A percentile compares a stretch with the other conserved stretches of the same genome.
phyloP scores from a whole-genome alignment of 2,113 vertebrate species.

The Cichladusa arquata region DNA sequence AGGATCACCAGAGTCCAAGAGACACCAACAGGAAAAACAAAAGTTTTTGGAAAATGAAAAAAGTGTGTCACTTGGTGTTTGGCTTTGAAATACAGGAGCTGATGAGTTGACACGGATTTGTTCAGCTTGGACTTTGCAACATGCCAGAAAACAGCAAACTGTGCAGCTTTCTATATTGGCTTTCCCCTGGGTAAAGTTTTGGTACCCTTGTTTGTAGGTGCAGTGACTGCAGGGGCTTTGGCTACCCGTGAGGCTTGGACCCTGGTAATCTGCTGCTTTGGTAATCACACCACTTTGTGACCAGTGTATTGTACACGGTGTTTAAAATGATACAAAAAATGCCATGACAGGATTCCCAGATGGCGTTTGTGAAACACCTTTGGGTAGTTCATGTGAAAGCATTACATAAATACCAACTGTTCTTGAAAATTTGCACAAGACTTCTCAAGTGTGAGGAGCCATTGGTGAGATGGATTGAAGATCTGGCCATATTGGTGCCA shows the following conservation, averaged over 20 bases:
- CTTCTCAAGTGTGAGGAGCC: background rate
- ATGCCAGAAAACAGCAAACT: background rate
- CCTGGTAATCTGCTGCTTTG: accelerated
- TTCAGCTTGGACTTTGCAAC: background rate
- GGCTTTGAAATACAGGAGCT: background rate
- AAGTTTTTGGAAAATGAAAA: background rate
- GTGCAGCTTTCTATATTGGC: accelerated
- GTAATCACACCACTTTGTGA: background rate
- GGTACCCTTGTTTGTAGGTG: too few relatives aligned
- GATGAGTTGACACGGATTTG: accelerated
- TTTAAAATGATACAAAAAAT: accelerated
- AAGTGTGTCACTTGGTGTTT: background rate
- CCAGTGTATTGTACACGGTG: background rate
- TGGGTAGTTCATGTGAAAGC: background rate
- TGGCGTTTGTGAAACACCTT: background rate
- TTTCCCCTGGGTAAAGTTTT: accelerated
- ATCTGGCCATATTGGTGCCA: background rate
- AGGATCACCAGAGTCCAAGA: background rate
- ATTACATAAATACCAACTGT: background rate
- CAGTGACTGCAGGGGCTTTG: background rate
- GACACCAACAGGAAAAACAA: background rate
- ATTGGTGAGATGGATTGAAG: accelerated
- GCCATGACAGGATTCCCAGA: background rate
- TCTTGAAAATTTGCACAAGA: background rate
- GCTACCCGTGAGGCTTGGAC: accelerated